phyloP scores from a whole-genome alignment of 35 echinoderm and acorn worm species.

The Apostichopus californicus region DNA sequence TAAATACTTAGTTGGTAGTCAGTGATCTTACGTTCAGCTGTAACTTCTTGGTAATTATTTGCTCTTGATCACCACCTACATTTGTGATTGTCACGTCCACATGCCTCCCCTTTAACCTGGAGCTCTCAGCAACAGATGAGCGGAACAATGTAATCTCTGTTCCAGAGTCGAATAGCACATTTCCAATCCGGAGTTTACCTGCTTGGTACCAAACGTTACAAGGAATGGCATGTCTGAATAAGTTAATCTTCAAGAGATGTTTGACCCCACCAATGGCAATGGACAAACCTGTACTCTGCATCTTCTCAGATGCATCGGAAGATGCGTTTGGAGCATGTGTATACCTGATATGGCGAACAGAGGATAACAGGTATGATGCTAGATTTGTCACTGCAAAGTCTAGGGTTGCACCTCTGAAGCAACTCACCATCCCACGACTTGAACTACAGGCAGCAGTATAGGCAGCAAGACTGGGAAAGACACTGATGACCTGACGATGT shows the following conservation, averaged over 20 bases:
- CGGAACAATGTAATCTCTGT: conserved; percentile 38
- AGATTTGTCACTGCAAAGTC: conserved; percentile 74
- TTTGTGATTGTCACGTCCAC: conserved; percentile 71
- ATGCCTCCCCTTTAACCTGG: conserved; percentile 55
- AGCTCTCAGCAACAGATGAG: conserved; percentile 59
- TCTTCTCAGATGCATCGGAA: conserved; percentile 75
- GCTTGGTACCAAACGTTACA: too few species aligned
- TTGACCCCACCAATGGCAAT: conserved; percentile 44
- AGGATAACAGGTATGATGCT: not conserved
- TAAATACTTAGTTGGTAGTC: conserved; percentile 1
- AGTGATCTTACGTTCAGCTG: conserved; percentile 31
- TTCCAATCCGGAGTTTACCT: too few species aligned
- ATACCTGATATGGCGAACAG: not conserved
- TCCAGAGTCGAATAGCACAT: too few species aligned
- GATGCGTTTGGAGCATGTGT: conserved; percentile 22
- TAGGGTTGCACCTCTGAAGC: conserved; percentile 65
- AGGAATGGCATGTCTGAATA: conserved; percentile 65
- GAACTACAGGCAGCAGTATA: conserved; percentile 60
- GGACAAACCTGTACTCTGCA: conserved; percentile 38
- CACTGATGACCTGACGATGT: too few species aligned
- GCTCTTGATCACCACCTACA: conserved; percentile 75
- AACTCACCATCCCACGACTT: conserved; percentile 53
- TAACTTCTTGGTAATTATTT: conserved; percentile 64
- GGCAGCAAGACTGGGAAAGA: conserved; percentile 48
- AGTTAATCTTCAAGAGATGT: conserved; percentile 38